A percentile compares a stretch with the other conserved stretches of the same genome.
Evolutionary conservation across 2,888 invertebrate genomes (phyloP).

Genomic region (Phengaris alcon): DNA sequence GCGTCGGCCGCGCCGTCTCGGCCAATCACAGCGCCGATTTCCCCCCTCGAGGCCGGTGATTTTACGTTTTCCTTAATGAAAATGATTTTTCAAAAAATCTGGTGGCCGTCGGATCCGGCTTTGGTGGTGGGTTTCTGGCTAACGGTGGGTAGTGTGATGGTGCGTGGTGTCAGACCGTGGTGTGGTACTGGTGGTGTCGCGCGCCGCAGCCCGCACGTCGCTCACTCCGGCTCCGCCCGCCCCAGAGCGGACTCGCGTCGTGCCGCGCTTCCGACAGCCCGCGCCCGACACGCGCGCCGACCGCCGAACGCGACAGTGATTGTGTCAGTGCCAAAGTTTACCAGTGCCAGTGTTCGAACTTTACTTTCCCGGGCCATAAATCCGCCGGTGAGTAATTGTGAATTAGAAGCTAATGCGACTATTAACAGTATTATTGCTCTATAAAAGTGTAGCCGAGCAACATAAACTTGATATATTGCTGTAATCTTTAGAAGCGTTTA

Average conservation of each 20-base stretch:
- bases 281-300: neutral
- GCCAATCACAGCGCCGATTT: constrained; percentile 66
- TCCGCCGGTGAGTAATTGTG: constrained; percentile 24
- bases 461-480: constrained; percentile 26
- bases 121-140: neutral
- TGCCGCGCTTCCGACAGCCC: neutral
- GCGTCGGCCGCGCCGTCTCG: constrained; percentile 57
- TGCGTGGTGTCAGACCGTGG: neutral
- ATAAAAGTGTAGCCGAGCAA: constrained; percentile 14
- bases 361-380: neutral
- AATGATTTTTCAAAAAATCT: constrained; percentile 26
- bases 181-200: neutral
- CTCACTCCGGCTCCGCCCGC: constrained; percentile 23
- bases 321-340: constrained; percentile 4
- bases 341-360: constrained; percentile 6
- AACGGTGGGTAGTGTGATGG: too few species aligned
- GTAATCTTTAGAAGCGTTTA: constrained; percentile 6
- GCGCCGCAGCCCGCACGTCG: neutral
- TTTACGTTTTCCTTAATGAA: constrained; percentile 57
- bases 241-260: constrained; percentile 15
- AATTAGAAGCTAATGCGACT: constrained; percentile 3
- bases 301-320: neutral
- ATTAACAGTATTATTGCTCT: constrained; percentile 18
- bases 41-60: constrained; percentile 63
- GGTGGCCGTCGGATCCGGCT: too few species aligned